Percentiles rank a stretch among this genome's conserved stretches.
These are phyloP conservation scores for Ammodramus savannarum DNA, from an alignment of 2,113 vertebrate species.

Conservation along the genomic window DNA sequence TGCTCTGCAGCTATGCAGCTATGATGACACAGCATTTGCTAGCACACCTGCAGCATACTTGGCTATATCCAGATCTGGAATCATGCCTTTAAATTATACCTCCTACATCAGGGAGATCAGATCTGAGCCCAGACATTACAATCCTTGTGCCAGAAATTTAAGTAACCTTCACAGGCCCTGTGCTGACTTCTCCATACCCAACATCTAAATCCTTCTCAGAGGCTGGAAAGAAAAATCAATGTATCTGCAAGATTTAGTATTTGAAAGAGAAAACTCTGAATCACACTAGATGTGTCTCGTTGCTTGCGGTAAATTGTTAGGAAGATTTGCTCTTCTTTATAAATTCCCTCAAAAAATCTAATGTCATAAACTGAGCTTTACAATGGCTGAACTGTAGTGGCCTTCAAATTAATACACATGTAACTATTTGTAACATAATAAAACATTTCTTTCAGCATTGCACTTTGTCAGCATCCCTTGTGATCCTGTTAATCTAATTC, in stretches of 20 bases:
- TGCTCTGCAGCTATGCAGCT: not conserved
- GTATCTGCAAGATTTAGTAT: not conserved
- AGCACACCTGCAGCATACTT: not conserved
- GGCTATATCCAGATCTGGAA: not conserved
- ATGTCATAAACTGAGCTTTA: not conserved
- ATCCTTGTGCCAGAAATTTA: not conserved
- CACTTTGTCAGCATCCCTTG: not conserved
- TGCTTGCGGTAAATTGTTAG: not conserved
- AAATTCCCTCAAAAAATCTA: not conserved
- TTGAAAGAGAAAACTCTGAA: not conserved
- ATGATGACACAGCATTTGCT: not conserved
- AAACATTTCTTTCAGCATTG: not conserved
- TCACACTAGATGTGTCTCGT: not conserved
- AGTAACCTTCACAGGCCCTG: not conserved
- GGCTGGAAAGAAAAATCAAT: not conserved
- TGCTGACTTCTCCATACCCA: not conserved
- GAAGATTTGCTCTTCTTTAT: not conserved
- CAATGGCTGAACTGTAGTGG: not conserved
- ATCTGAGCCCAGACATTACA: not conserved
- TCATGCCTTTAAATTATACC: not conserved
- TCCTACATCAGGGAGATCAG: not conserved
- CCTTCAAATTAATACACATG: constrained; percentile 1
- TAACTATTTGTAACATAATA: not conserved
- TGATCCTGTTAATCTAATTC: constrained; percentile 3
- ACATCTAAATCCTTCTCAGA: not conserved